Base-by-base conservation (phyloP, 2,797 vertebrate genomes). In the Mionectes olivaceus region DNA sequence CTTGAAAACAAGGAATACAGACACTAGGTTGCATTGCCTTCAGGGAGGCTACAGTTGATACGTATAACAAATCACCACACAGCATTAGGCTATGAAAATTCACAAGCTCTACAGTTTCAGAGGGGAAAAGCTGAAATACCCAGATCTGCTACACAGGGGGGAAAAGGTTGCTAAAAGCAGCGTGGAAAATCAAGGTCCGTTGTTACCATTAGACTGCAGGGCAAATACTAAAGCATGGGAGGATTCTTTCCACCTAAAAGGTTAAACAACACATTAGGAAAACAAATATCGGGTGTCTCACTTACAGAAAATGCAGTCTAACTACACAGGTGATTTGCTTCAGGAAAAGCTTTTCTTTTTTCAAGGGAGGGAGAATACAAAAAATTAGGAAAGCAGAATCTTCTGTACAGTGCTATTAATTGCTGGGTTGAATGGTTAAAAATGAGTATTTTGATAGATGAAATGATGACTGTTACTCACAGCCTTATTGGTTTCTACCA, bases 1-100 rank as follows among this genome's bases (percentile, higher is more conserved):
- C 99, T 99, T 97, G 97, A 98, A 96, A 97, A 96, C 96, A 98
- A 97, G 87, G 86, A 94, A 94, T 92, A 95, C 89, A 96, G 93
- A 96, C 91, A 96, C 90, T 79, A 63, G 69, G 90, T 93, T 95
- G 94, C 85, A 93, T 95, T 95, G 92, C 92, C 93, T 97, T 61
- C 82, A 94, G 85, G 86, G 95, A 96, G 94, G 93, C 92, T 88
- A 95, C 80, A 95, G 69, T 79, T 43, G 33, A 93, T 87, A 94
- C 23, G 92, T 77, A 93, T 89, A 94, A 96, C 89, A 97, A 90
- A 96, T 82, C 91, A 97, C 69, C 96, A 92, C 79, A 39, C 7
- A 94, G 57, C 55, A 96, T 90, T 73, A 96, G 35, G 83, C 91
- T 82, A 96, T 15, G 77, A 94, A 97, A 91, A 96, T 86, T 93